phyloP scores from a whole-genome alignment of 1,140 invertebrate species.

The Achroia grisella region DNA sequence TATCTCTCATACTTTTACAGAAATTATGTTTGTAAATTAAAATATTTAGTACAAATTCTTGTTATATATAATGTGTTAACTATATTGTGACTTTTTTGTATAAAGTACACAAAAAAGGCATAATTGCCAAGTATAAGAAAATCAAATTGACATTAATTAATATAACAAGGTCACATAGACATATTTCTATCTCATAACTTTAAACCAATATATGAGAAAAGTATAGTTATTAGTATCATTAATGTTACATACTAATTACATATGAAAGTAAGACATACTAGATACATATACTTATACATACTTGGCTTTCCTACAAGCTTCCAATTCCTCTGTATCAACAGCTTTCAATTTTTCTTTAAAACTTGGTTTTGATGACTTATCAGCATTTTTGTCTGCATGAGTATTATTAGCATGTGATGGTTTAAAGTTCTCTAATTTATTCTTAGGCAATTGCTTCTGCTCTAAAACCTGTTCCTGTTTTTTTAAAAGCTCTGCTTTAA shows the following conservation, averaged over 20 bases:
- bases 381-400: constrained; percentile 20
- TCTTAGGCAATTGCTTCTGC: constrained; percentile 72
- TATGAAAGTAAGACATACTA: constrained; percentile 2
- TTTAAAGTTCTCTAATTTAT: constrained; percentile 63
- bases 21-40: no score
- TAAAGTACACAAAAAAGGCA: no score
- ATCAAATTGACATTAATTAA: no score
- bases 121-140: no score
- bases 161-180: no score
- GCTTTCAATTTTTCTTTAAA: constrained; percentile 57
- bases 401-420: constrained; percentile 18
- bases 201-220: no score
- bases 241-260: constrained; percentile 6
- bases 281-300: constrained; percentile 50
- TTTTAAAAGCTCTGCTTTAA: constrained; percentile 84
- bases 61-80: no score
- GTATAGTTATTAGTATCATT: no score
- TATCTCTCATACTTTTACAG: no score
- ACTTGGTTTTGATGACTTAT: constrained; percentile 18
- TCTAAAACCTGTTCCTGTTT: constrained; percentile 85
- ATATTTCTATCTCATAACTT: no score
- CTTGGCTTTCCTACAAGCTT: constrained; percentile 76
- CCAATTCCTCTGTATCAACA: constrained; percentile 72
- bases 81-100: no score
- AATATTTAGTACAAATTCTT: no score